Evolutionary conservation across 2,113 vertebrate genomes (phyloP).

Genomic region (Eonycteris spelaea): DNA sequence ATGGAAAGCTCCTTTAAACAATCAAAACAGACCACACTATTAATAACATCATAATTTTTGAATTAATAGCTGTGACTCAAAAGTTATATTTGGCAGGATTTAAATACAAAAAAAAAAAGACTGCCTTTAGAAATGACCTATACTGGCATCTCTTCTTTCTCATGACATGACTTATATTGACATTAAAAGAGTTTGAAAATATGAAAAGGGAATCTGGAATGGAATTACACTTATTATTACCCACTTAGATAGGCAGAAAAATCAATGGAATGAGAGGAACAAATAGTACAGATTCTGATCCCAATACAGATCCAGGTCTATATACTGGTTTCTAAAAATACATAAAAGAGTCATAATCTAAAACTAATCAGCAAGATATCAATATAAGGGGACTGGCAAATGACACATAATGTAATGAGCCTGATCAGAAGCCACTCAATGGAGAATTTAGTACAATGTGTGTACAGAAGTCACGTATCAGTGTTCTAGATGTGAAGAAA

Average conservation of each 20-base stretch:
- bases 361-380: neutral
- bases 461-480: neutral
- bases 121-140: conserved; percentile 31
- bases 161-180: conserved; percentile 58
- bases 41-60: conserved; percentile 55
- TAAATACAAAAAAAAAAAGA: neutral
- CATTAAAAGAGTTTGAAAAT: conserved; percentile 63
- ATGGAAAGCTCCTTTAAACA: conserved; percentile 51
- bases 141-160: conserved; percentile 35
- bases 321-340: neutral
- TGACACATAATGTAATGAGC: neutral
- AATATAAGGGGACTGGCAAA: neutral
- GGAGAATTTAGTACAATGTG: neutral
- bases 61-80: conserved; percentile 40
- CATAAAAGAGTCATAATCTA: neutral
- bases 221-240: conserved; percentile 53
- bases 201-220: conserved; percentile 56
- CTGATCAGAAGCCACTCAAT: neutral
- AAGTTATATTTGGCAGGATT: conserved; percentile 37
- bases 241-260: conserved; percentile 59
- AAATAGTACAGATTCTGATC: neutral
- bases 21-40: neutral
- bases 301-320: neutral
- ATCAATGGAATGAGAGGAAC: conserved; percentile 10
- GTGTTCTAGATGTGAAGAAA: neutral